These are phyloP conservation scores for Chrysomallon squamiferum DNA, from an alignment of 1,140 invertebrate genomes.

Conservation along the genomic window DNA sequence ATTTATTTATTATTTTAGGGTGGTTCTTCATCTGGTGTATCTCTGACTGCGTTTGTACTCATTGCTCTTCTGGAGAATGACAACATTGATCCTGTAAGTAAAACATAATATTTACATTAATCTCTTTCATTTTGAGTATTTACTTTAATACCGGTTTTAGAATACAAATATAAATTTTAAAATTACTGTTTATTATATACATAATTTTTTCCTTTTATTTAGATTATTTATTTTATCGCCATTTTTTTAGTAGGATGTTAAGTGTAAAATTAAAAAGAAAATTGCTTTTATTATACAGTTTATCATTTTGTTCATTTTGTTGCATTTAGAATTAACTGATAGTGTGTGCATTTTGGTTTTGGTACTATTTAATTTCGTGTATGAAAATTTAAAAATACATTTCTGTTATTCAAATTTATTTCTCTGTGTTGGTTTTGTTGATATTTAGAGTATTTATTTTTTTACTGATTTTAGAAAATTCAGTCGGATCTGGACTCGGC, in stretches of 20 bases:
- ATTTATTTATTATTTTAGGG: slow-evolving; percentile 64
- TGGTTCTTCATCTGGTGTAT: slow-evolving; percentile 66
- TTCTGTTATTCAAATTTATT: background rate
- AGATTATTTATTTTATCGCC: background rate
- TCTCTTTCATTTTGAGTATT: no score
- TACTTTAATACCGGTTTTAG: no score
- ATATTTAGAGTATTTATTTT: background rate
- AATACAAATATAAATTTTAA: background rate
- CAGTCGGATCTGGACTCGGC: slow-evolving; percentile 56
- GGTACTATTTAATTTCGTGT: background rate
- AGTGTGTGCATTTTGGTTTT: background rate
- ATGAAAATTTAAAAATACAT: background rate
- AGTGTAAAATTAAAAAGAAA: background rate
- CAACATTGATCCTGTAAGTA: slow-evolving; percentile 42
- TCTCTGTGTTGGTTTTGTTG: background rate
- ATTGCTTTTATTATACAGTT: background rate
- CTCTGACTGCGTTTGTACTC: slow-evolving; percentile 55
- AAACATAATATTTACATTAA: background rate
- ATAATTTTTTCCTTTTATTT: background rate
- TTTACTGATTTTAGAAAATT: background rate
- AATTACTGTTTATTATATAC: background rate
- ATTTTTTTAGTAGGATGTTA: background rate
- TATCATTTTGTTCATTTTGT: background rate
- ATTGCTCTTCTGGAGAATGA: slow-evolving; percentile 63
- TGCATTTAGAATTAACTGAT: background rate